Conservation (phyloP, 2,888 invertebrate genomes). For the Lomographa bimaculata region DNA sequence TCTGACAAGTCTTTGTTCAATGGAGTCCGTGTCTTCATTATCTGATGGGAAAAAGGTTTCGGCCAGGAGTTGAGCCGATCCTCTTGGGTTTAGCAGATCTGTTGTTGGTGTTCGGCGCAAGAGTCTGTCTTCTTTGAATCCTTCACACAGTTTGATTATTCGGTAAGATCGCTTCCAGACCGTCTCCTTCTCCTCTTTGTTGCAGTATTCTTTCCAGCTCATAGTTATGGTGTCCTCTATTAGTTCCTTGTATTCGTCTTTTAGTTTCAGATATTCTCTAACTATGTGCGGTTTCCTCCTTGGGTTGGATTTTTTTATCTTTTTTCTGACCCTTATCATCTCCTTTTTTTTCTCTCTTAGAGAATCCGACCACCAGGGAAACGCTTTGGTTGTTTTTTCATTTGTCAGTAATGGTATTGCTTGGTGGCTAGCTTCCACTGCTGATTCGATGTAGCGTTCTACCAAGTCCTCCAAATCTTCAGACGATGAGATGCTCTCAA, state of each 20-base stretch:
- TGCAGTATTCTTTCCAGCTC: slow-evolving; percentile 1
- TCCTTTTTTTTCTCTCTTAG: no score
- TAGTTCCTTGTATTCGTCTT: slow-evolving; percentile 1
- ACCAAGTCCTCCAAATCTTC: no score
- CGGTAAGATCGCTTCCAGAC: not conserved
- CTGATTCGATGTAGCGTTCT: no score
- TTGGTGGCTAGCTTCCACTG: no score
- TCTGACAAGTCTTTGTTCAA: not conserved
- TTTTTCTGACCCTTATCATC: no score
- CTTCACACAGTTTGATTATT: not conserved
- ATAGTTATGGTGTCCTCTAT: not conserved
- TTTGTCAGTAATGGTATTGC: no score
- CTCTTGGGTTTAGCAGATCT: not conserved
- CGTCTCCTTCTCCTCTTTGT: slow-evolving; percentile 1
- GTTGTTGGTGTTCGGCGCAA: not conserved
- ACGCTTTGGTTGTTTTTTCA: no score
- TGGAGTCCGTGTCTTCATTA: not conserved
- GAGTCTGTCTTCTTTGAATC: not conserved
- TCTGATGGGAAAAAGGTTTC: not conserved
- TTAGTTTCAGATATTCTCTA: no score
- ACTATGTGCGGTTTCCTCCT: no score
- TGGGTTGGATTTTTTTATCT: no score
- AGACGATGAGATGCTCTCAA: no score
- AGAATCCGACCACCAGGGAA: no score
- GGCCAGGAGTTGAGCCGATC: not conserved